Base-by-base conservation (phyloP, 1,140 invertebrate genomes). In the Nixonia krombeini region DNA sequence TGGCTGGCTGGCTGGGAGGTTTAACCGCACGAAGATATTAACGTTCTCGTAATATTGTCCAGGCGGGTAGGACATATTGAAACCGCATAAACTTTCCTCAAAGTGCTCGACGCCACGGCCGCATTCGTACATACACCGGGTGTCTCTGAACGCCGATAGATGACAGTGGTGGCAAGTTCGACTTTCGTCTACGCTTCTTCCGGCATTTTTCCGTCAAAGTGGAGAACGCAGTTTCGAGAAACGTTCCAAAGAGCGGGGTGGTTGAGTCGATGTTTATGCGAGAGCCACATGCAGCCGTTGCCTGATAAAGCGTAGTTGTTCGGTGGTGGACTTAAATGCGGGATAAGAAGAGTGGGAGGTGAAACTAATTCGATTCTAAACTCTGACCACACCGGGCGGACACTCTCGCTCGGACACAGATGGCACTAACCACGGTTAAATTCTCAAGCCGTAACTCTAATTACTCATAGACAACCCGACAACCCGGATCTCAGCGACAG, bases 281-380 rank as follows among this genome's bases (percentile, higher is more conserved):
- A 55, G 52, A 68, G 61, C 63, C 69, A 61, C 58, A 62, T 37
- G 15, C 73, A 78, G 74, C 73, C 75, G 77, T 77, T 69, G 59
- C 69, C 45, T 72, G 76, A 78, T 72, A 75, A 78, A 71, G 72
- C 73, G 67, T 57, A 72, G 68, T 78, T 78, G 68, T 75, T 73
- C 66, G 49, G 49, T 41, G 66, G 64, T 31, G 53, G 69, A 74
- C 66, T 77, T 77, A 78, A 78, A 66, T 50, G 73, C 26, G 70
- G 56, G 59, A 63, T 72, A 75, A 73, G 70, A 58, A 76, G 52
- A 44, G 74, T 46, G 55, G 69, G 76, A n/a, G 78, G 80, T 80
- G 76, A 83, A 85, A 85, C 83, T 85, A 85, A 85, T 85, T 85
- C 83, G 83, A 83, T 85, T 85, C 82, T 85, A 85, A 85, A 85